Conservation (phyloP, 64 coral and sea anemone genomes). For the Montipora sp. region DNA sequence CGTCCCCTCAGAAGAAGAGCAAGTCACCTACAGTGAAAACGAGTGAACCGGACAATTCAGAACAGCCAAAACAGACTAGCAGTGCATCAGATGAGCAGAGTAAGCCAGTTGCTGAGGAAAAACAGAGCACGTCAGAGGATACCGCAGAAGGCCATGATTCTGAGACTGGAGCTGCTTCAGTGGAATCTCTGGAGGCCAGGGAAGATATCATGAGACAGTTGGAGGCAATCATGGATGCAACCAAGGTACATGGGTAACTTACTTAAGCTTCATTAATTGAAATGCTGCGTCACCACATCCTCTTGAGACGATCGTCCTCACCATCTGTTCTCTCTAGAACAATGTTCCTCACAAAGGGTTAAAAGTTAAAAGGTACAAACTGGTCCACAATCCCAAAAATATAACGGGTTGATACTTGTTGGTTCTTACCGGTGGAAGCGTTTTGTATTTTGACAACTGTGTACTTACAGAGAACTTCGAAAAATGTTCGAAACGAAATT, state of each 20-base stretch:
- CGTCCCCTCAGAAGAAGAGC: constrained; percentile 18
- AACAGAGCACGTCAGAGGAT: neutral
- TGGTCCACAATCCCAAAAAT: too few relatives aligned
- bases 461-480: too few relatives aligned
- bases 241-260: constrained; percentile 41
- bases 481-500: too few relatives aligned
- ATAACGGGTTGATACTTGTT: too few relatives aligned
- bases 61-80: neutral
- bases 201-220: constrained; percentile 68
- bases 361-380: too few relatives aligned
- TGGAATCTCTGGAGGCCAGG: constrained; percentile 62
- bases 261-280: too few relatives aligned
- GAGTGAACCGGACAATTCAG: neutral
- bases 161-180: neutral
- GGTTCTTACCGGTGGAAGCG: too few relatives aligned
- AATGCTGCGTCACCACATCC: too few relatives aligned
- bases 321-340: too few relatives aligned
- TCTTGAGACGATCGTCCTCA: too few relatives aligned
- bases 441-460: too few relatives aligned
- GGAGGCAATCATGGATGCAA: constrained; percentile 66
- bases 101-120: neutral
- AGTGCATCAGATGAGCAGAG: neutral
- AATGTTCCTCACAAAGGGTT: too few relatives aligned
- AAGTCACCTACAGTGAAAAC: neutral
- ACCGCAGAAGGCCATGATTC: constrained; percentile 25